Evolutionary conservation across 2,113 vertebrate species (phyloP).

Genomic region (Pyrgilauda ruficollis): DNA sequence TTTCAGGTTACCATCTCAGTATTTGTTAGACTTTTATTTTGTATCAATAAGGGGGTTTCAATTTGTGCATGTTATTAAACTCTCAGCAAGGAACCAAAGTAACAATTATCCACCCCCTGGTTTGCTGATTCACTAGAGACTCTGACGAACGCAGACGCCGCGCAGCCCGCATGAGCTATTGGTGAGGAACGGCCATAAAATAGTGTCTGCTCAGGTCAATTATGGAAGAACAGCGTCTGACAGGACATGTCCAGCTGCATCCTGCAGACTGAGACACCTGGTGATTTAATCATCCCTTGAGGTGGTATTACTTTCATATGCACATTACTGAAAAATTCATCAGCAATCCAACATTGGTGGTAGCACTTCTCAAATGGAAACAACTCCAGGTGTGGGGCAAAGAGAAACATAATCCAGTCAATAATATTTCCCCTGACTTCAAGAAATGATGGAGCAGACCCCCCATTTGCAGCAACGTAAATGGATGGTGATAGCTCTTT

Average conservation of each 20-base stretch:
- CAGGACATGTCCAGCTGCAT: background rate
- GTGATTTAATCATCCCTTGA: background rate
- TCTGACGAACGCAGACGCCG: fast-evolving
- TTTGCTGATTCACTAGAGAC: background rate
- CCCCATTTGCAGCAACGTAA: background rate
- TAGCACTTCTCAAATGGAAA: background rate
- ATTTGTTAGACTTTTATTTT: background rate
- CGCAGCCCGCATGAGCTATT: background rate
- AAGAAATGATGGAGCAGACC: background rate
- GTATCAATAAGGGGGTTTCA: background rate
- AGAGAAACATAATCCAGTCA: background rate
- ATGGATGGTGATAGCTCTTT: background rate
- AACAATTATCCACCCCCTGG: background rate
- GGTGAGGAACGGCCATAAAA: background rate
- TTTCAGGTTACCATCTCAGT: background rate
- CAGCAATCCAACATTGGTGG: background rate
- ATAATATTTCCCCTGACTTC: background rate
- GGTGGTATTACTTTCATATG: background rate
- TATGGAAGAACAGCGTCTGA: background rate
- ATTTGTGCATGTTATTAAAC: background rate
- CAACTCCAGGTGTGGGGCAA: background rate
- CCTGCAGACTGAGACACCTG: background rate
- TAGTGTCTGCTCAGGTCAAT: background rate
- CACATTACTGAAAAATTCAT: background rate
- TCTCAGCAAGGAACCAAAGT: background rate